Percentiles rank a stretch among this genome's conserved stretches.
These are phyloP conservation scores for Nannoperca australis DNA, from an alignment of 2,797 vertebrate species.

Conservation along the genomic window DNA sequence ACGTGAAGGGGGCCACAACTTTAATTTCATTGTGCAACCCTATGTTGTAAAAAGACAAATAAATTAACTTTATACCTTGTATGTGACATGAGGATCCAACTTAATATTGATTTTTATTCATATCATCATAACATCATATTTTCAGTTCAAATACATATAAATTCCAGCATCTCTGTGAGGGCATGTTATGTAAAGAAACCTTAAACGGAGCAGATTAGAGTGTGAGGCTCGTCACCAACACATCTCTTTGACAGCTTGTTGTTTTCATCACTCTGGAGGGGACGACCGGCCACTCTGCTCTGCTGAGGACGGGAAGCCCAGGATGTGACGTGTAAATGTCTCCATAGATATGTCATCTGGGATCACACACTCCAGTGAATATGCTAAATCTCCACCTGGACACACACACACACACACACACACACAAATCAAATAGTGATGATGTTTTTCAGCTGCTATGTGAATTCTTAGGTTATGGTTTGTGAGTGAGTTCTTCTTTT, in stretches of 20 bases:
- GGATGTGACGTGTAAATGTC: slow-evolving; percentile 86
- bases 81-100: neutral
- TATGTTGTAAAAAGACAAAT: neutral
- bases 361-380: slow-evolving; percentile 83
- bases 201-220: neutral
- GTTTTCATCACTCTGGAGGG: slow-evolving; percentile 46
- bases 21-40: too few species aligned
- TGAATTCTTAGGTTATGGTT: neutral
- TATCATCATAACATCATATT: neutral
- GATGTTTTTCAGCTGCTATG: neutral
- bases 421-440: neutral
- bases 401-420: slow-evolving; percentile 43
- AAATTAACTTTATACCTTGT: neutral
- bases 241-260: slow-evolving; percentile 17
- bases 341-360: slow-evolving; percentile 89
- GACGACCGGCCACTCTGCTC: slow-evolving; percentile 15
- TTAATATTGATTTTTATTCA: slow-evolving; percentile 1
- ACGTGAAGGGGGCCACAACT: too few species aligned
- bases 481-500: neutral
- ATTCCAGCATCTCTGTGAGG: neutral
- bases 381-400: slow-evolving; percentile 75
- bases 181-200: neutral
- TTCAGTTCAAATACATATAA: slow-evolving; percentile 12
- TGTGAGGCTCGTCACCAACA: neutral
- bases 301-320: slow-evolving; percentile 83